Evolutionary conservation across 30 jellyfish, hydroid and myxozoan genomes (phyloP), one percentile per base, ranked within the genome.

Genomic region (Hydra vulgaris): DNA sequence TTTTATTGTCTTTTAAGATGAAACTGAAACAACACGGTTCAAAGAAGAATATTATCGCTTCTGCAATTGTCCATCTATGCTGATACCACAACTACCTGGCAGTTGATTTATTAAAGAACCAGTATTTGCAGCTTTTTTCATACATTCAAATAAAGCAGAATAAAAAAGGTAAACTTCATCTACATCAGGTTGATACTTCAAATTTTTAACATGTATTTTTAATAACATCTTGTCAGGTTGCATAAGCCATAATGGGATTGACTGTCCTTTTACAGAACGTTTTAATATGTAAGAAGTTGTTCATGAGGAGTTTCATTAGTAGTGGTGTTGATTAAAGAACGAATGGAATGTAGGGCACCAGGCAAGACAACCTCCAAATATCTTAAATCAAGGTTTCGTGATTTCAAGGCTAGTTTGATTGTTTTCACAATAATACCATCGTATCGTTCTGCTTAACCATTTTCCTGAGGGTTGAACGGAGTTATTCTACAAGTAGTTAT

Each of bases 401-500:
- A n/a, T n/a, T n/a, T n/a, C n/a, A n/a, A n/a, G n/a, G n/a, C n/a
- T n/a, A n/a, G n/a, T n/a, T 15, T 56, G n/a, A 56, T n/a, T 56
- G 71, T 15, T 56, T 56, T 56, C 71, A 56, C n/a, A 56, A 56
- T 56, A 56, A 56, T 56, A 15, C n/a, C n/a, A n/a, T 56, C n/a
- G n/a, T 56, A 56, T 15, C n/a, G 71, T 56, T 56, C 71, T 56
- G 71, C n/a, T 56, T 56, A n/a, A 17, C 71, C n/a, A 56, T 56
- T 56, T 15, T n/a, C 71, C n/a, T 56, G 71, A 15, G 71, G 71
- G 71, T 56, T 56, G 71, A 15, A 56, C 18, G n/a, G 71, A 56
- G 71, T 56, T 15, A n/a, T 56, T 15, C 71, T 15, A 56, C 71
- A 15, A 0, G 83, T 17, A 74, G 95, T 78, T 17, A 86, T 73